Conservation (phyloP, 2,888 invertebrate genomes). For the Eustalomyia histrio region DNA sequence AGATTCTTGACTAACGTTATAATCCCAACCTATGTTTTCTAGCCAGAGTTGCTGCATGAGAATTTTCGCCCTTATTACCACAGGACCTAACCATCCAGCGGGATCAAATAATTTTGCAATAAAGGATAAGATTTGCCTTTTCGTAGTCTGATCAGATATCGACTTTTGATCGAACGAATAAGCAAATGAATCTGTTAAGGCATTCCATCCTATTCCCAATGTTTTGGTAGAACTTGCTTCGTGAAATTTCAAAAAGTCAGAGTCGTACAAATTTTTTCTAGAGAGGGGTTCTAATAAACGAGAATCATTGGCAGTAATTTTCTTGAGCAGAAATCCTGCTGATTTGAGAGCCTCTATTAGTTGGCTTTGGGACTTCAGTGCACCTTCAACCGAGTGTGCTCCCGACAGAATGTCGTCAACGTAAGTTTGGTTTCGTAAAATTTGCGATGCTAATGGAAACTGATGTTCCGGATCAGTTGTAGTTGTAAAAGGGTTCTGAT, state of each 20-base stretch:
- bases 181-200: no score
- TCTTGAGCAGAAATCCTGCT: no score
- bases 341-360: no score
- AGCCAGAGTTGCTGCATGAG: no score
- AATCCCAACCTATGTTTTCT: not conserved
- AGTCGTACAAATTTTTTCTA: not conserved
- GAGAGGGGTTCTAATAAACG: not conserved
- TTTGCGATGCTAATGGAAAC: conserved; percentile 8
- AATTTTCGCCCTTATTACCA: not conserved
- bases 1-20: not conserved
- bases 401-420: not conserved
- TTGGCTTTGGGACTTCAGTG: not conserved
- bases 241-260: conserved; percentile 2
- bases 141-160: no score
- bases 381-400: not conserved
- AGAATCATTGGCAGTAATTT: conserved; percentile 1
- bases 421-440: not conserved
- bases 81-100: not conserved
- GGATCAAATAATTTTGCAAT: no score
- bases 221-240: conserved; percentile 7
- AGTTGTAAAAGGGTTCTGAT: no score
- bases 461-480: no score
- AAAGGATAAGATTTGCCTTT: no score
- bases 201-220: conserved; percentile 18
- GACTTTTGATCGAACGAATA: no score